A percentile compares a stretch with the other conserved stretches of the same genome.
phyloP scores from a whole-genome alignment of 1,140 invertebrate genomes.

The Branchinecta lynchi region DNA sequence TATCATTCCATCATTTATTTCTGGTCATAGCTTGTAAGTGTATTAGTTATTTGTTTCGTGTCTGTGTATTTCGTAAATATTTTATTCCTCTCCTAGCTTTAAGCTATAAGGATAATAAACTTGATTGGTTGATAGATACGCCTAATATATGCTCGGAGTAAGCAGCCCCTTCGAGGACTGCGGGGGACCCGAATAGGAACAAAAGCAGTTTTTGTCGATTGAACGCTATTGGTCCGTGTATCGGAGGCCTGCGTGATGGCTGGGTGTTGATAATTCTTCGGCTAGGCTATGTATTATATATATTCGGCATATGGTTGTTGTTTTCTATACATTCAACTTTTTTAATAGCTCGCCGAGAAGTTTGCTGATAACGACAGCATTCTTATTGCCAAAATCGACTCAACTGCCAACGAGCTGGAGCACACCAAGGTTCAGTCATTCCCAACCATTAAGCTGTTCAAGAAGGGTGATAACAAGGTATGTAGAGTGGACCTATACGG shows the following conservation, averaged over 20 bases:
- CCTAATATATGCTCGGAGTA: too few species aligned
- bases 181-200: too few species aligned
- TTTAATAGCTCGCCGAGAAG: constrained; percentile 55
- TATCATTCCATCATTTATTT: too few species aligned
- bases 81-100: too few species aligned
- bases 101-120: too few species aligned
- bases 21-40: too few species aligned
- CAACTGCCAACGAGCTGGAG: constrained; percentile 91
- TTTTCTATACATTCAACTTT: neutral
- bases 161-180: too few species aligned
- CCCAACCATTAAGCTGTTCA: constrained; percentile 92
- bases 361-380: constrained; percentile 68
- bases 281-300: neutral
- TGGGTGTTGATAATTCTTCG: neutral
- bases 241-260: neutral
- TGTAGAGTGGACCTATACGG: constrained; percentile 16
- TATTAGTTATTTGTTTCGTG: too few species aligned
- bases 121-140: too few species aligned
- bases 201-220: too few species aligned
- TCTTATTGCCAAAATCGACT: constrained; percentile 95
- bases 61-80: too few species aligned
- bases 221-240: too few species aligned
- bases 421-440: constrained; percentile 86
- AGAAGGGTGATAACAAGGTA: constrained; percentile 79
- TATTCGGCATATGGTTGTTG: neutral